Conservation (phyloP, 2,888 invertebrate genomes). For the Tanytarsus gracilentus region DNA sequence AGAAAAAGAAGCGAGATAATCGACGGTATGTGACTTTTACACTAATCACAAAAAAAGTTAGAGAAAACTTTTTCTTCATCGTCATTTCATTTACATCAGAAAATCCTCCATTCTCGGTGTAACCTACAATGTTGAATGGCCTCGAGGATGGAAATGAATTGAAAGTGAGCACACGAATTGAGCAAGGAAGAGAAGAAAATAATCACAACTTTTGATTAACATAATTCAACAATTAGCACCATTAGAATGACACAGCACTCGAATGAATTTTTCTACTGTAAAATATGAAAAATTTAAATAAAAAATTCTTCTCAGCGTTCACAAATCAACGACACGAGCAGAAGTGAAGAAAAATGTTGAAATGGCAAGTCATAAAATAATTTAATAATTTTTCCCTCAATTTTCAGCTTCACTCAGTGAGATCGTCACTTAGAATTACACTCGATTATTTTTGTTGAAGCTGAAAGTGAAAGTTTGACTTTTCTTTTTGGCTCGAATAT, state of each 20-base stretch:
- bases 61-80: too few relatives aligned
- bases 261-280: background rate
- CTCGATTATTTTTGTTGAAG: too few relatives aligned
- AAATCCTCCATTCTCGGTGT: too few relatives aligned
- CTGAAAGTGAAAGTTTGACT: too few relatives aligned
- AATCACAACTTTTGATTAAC: slow-evolving; percentile 24
- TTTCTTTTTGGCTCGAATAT: too few relatives aligned
- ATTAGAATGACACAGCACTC: slow-evolving; percentile 8
- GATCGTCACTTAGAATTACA: too few relatives aligned
- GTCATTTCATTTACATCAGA: too few relatives aligned
- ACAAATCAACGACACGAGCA: slow-evolving; percentile 15
- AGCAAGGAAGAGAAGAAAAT: background rate
- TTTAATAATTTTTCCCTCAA: slow-evolving; percentile 20
- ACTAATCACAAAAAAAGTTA: too few relatives aligned
- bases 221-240: slow-evolving; percentile 25
- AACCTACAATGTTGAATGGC: background rate
- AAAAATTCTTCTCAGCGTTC: background rate
- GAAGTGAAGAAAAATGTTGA: background rate
- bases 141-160: background rate
- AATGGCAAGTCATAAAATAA: slow-evolving; percentile 17
- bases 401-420: background rate
- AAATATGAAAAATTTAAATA: background rate
- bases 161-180: background rate
- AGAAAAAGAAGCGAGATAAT: too few relatives aligned
- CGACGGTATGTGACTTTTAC: too few relatives aligned